Conservation (phyloP, 2,888 invertebrate genomes). For the Lapara coniferarum region DNA sequence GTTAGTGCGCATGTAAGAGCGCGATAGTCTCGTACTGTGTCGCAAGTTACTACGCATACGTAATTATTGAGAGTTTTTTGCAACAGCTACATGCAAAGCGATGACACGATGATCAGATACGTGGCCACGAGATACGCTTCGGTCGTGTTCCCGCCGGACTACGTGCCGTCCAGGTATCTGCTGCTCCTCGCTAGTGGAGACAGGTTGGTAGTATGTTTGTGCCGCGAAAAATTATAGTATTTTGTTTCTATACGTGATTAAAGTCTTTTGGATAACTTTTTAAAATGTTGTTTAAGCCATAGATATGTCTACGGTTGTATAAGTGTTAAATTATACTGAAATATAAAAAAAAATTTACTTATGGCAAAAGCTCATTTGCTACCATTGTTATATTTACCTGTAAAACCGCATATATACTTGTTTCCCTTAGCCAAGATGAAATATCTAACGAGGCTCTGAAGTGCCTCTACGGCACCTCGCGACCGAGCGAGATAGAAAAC, state of each 20-base stretch:
- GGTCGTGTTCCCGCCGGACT: constrained; percentile 91
- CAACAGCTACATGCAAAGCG: constrained; percentile 88
- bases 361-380: no score
- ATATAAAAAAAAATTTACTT: no score
- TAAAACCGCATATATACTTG: not conserved
- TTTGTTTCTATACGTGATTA: no score
- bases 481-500: constrained; percentile 76
- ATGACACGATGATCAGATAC: constrained; percentile 91
- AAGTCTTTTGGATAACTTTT: no score
- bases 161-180: constrained; percentile 92
- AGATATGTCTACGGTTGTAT: no score
- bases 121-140: constrained; percentile 92
- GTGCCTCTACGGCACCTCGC: constrained; percentile 88
- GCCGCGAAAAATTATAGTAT: not conserved
- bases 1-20: no score
- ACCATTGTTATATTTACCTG: no score
- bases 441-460: constrained; percentile 89
- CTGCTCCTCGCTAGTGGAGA: constrained; percentile 93
- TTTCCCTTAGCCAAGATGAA: constrained; percentile 86
- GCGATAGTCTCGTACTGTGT: no score
- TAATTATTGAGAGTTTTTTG: not conserved
- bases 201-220: constrained; percentile 76
- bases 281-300: no score
- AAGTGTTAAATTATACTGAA: no score
- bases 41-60: no score